Base-by-base conservation (phyloP, 2,888 invertebrate genomes). In the Panopea generosa region DNA sequence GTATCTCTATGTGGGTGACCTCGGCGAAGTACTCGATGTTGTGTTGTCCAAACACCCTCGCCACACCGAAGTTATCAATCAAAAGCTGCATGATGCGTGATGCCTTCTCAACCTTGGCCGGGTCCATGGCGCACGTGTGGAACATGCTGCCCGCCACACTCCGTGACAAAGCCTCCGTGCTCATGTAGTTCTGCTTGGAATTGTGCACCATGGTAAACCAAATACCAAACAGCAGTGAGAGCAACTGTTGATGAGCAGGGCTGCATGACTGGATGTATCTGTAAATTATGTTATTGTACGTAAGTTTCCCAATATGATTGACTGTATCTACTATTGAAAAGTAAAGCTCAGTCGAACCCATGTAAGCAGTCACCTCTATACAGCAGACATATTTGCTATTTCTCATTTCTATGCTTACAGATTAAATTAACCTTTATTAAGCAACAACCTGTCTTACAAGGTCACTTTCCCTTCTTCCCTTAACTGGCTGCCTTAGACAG, bases 1-100 rank as follows among this genome's bases (percentile, higher is more conserved):
- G 87, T 52, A 92, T 90, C 52, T 90, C 90, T 29, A 92, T 92
- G 26, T 84, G 86, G 2, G 92, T 92, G 14, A 86, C 86, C 57
- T 90, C 88, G 2, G 91, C 89, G 80, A 92, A 92, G 82, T 89
- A 92, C 77, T 91, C 87, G 33, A 92, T 90, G 77, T 92, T 92
- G 27, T 90, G 87, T 49, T 86, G 86, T 1, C 99, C 99, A 93
- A 99, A 99, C 85, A 99, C 94, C 93, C 98, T 97, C 78, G 97
- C 96, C 40, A 97, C 96, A 72, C 98, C 98, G 94, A 98, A 99
- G 93, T 98, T 97, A 93, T 98, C 98, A 89, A 99, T 99, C 93
- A 99, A 95, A 92, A 98, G 96, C 91, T 98, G 97, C 96, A 99
- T 98, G 83, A 99, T 97, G 89, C 96, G 95, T 40, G 98, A 98